These are phyloP conservation scores for Phania funesta DNA, from an alignment of 2,888 invertebrate species.

Conservation along the genomic window DNA sequence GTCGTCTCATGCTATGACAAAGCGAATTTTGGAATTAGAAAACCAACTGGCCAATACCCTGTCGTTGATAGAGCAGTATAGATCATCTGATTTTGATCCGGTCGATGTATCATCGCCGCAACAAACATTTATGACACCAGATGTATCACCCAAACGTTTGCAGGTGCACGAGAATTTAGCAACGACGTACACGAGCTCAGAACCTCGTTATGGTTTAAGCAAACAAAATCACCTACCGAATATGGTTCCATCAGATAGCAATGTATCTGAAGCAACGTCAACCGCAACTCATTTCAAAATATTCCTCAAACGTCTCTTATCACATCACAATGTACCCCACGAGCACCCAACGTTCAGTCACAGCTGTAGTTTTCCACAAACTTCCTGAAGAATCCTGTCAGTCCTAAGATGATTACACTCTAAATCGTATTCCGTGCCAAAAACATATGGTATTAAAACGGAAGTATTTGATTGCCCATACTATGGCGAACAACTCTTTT, in stretches of 20 bases:
- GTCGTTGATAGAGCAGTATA: not conserved
- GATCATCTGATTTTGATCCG: not conserved
- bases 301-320: too few relatives aligned
- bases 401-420: too few relatives aligned
- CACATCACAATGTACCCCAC: too few relatives aligned
- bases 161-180: not conserved
- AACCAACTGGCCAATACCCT: not conserved
- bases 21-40: not conserved
- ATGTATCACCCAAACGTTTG: not conserved
- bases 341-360: too few relatives aligned
- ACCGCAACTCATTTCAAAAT: not conserved
- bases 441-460: too few relatives aligned
- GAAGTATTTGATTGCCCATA: too few relatives aligned
- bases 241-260: too few relatives aligned
- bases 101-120: not conserved
- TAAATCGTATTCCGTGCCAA: too few relatives aligned
- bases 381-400: too few relatives aligned
- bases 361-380: slow-evolving; percentile 20
- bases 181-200: not conserved
- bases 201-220: not conserved
- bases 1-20: not conserved
- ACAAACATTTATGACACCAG: slow-evolving; percentile 21
- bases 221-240: not conserved
- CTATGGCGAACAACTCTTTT: too few relatives aligned
- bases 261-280: too few relatives aligned